Evolutionary conservation across 2,888 invertebrate species (phyloP).

Genomic region (Drosophila emarginata): DNA sequence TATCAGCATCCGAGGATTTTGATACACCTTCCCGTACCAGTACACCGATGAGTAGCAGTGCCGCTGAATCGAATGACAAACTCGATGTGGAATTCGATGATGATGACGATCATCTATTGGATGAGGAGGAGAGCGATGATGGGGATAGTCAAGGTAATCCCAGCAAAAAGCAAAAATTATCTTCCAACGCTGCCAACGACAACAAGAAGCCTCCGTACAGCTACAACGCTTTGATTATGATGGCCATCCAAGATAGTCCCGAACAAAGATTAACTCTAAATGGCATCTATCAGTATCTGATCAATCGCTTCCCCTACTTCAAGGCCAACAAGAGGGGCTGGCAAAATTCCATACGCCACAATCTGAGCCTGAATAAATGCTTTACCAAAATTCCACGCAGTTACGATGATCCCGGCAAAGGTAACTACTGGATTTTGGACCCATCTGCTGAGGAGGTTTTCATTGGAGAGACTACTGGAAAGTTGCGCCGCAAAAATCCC

Average conservation of each 20-base stretch:
- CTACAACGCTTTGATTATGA: constrained; percentile 99
- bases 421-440: constrained; percentile 99
- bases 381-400: constrained; percentile 98
- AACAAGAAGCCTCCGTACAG: constrained; percentile 98
- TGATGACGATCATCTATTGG: constrained; percentile 64
- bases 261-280: constrained; percentile 96
- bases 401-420: constrained; percentile 99
- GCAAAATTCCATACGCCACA: constrained; percentile 99
- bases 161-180: constrained; percentile 60
- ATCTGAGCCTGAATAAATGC: constrained; percentile 98
- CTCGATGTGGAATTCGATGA: constrained; percentile 60
- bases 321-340: constrained; percentile 98
- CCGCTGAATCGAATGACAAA: constrained; percentile 69
- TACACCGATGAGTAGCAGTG: constrained; percentile 82
- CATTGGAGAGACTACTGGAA: constrained; percentile 98
- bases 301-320: constrained; percentile 99
- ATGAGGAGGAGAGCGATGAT: constrained; percentile 57
- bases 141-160: constrained; percentile 55
- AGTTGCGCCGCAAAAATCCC: constrained; percentile 94
- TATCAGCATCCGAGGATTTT: constrained; percentile 78
- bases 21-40: constrained; percentile 80
- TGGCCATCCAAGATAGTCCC: constrained; percentile 98
- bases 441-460: constrained; percentile 99
- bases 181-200: constrained; percentile 57
- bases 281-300: constrained; percentile 99